A percentile compares a stretch with the other conserved stretches of the same genome.
These are phyloP conservation scores for Drosophila orena DNA, from an alignment of 1,140 invertebrate species.

Conservation along the genomic window DNA sequence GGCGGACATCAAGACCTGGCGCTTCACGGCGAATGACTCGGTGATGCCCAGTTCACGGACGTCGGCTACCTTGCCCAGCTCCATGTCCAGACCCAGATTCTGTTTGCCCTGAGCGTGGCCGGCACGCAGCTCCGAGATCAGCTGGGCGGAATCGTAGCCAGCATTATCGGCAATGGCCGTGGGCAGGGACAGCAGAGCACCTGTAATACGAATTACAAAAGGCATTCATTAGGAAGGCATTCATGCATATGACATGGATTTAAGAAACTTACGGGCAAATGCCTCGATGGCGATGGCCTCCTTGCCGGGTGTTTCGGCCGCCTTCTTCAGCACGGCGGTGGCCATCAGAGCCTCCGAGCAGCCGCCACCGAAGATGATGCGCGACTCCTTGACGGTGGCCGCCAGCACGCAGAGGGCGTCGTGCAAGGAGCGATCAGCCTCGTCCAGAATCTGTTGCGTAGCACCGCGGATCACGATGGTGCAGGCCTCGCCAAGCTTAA, in stretches of 20 bases:
- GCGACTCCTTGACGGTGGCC: conserved; percentile 97
- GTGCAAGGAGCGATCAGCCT: conserved; percentile 98
- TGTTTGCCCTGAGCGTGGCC: conserved; percentile 91
- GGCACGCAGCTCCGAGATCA: conserved; percentile 95
- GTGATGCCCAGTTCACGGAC: conserved; percentile 96
- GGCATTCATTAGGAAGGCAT: neutral
- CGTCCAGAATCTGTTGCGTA: conserved; percentile 99
- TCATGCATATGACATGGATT: neutral
- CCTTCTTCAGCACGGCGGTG: conserved; percentile 93
- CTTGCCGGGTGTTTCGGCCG: conserved; percentile 97
- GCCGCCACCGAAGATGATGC: conserved; percentile 96
- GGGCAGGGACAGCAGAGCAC: conserved; percentile 94
- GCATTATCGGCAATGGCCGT: conserved; percentile 99
- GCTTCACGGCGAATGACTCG: conserved; percentile 98
- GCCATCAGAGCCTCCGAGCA: conserved; percentile 99
- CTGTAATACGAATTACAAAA: conserved; percentile 45
- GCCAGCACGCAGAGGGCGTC: conserved; percentile 99
- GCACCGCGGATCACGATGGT: conserved; percentile 98
- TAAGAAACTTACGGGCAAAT: conserved; percentile 89
- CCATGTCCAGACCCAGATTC: conserved; percentile 97
- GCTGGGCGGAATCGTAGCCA: conserved; percentile 98
- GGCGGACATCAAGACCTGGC: conserved; percentile 97
- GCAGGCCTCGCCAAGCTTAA: conserved; percentile 97
- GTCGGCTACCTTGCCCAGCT: conserved; percentile 92
- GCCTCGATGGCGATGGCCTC: conserved; percentile 99